Conservation (phyloP, 2,797 vertebrate species). For the Labeo calbasu region DNA sequence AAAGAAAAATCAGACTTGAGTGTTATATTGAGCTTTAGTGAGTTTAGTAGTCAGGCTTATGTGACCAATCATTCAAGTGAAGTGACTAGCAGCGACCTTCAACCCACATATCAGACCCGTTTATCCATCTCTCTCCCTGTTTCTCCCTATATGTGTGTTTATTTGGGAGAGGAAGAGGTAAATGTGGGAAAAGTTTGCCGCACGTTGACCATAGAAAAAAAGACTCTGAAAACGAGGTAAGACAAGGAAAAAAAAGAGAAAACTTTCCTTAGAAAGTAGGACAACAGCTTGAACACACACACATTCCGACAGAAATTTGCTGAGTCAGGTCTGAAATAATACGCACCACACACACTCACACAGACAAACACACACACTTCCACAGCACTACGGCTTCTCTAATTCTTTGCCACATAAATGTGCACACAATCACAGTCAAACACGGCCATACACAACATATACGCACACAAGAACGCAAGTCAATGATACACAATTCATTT, state of each 20-base stretch:
- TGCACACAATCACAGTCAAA: not conserved
- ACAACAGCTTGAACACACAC: constrained; percentile 26
- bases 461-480: not conserved
- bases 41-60: constrained; percentile 20
- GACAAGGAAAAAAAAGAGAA: constrained; percentile 2
- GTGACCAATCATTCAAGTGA: constrained; percentile 49
- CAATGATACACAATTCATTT: not conserved
- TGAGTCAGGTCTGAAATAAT: constrained; percentile 23
- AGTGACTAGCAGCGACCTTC: constrained; percentile 52
- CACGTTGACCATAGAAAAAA: constrained; percentile 14
- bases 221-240: constrained; percentile 22
- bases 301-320: constrained; percentile 36
- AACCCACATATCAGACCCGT: constrained; percentile 43
- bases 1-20: not conserved
- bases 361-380: not conserved
- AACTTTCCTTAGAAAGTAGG: constrained; percentile 62
- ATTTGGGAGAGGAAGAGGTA: constrained; percentile 30
- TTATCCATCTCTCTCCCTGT: constrained; percentile 26
- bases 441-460: not conserved
- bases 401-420: not conserved
- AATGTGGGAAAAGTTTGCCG: constrained; percentile 48
- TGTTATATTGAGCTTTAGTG: not conserved
- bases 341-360: not conserved
- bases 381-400: not conserved
- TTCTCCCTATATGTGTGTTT: not conserved